phyloP scores from a whole-genome alignment of 2,113 vertebrate species.

The Sterna hirundo region DNA sequence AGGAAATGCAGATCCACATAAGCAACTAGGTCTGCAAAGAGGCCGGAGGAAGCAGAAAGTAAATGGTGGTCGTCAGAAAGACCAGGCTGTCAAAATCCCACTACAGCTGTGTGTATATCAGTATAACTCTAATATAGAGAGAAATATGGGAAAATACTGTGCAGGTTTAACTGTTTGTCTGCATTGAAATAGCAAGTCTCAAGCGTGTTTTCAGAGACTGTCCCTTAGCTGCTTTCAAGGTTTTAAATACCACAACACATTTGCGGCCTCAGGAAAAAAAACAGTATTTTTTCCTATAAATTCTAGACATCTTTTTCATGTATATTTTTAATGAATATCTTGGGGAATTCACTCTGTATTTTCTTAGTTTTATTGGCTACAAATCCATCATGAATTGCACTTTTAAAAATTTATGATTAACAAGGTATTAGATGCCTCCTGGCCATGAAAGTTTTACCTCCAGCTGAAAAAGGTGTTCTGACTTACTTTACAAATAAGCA shows the following conservation, averaged over 20 bases:
- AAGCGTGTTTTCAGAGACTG: background rate
- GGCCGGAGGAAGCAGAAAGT: background rate
- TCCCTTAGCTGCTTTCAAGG: background rate
- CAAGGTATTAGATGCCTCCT: background rate
- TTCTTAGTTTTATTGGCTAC: background rate
- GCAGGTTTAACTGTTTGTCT: background rate
- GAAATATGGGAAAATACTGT: background rate
- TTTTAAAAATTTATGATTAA: background rate
- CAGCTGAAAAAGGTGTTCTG: background rate
- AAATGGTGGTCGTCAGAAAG: background rate
- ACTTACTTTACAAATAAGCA: background rate
- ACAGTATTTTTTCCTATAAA: background rate
- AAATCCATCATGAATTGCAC: background rate
- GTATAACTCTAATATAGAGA: background rate
- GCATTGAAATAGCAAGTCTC: background rate
- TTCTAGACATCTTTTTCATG: background rate
- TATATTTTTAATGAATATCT: background rate
- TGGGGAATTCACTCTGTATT: background rate
- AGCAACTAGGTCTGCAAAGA: background rate
- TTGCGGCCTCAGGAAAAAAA: background rate
- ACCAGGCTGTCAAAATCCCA: fast-evolving
- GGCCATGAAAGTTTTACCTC: background rate
- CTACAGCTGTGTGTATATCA: background rate
- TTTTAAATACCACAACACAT: background rate
- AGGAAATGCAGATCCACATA: background rate